phyloP scores from a whole-genome alignment of 1,140 invertebrate genomes.

The Sycobia sp. region DNA sequence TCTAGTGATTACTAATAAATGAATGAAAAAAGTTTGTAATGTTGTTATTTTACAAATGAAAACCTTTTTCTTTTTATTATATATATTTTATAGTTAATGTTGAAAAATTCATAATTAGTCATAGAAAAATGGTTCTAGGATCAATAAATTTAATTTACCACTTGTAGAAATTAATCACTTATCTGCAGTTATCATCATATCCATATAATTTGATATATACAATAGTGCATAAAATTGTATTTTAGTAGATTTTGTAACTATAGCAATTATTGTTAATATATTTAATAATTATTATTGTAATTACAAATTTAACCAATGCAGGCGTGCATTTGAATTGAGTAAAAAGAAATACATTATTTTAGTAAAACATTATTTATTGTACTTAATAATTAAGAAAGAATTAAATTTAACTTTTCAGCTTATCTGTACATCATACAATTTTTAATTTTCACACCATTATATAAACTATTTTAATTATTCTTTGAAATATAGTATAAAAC shows the following conservation, averaged over 20 bases:
- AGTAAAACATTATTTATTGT: constrained; percentile 8
- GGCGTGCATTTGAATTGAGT: constrained; percentile 3
- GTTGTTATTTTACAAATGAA: constrained; percentile 20
- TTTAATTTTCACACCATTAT: background rate
- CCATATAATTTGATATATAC: no score
- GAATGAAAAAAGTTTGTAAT: constrained; percentile 41
- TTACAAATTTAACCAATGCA: constrained; percentile 18
- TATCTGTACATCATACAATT: constrained; percentile 21
- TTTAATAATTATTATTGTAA: constrained; percentile 14
- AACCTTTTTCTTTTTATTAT: constrained; percentile 31
- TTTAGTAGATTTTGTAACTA: no score
- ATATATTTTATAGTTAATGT: constrained; percentile 32
- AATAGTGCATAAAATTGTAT: no score
- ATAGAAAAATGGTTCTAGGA: constrained; percentile 8
- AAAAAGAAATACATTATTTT: background rate
- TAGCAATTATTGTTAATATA: constrained; percentile 1
- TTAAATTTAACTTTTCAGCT: constrained; percentile 4
- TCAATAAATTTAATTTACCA: no score
- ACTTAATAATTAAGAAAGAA: constrained; percentile 5
- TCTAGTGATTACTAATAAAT: constrained; percentile 40
- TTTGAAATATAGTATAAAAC: no score
- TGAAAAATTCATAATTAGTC: constrained; percentile 34
- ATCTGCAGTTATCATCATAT: no score
- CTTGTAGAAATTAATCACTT: no score
- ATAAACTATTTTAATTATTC: no score